Base-by-base conservation (phyloP, 2,113 vertebrate species). In the Psammodynastes pulverulentus region DNA sequence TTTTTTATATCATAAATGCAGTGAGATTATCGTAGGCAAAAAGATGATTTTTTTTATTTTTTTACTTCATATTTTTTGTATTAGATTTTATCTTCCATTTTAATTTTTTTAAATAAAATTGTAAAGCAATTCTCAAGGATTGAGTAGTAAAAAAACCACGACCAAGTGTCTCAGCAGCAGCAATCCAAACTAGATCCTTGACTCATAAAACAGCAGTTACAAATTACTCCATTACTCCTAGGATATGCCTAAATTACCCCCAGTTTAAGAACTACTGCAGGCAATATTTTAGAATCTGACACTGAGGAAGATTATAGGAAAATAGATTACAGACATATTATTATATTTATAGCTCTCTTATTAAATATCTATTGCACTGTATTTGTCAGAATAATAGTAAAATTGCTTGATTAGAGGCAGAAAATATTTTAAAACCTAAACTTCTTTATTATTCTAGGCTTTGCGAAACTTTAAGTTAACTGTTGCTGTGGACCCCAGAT, bases 401-500 rank as follows among this genome's bases (percentile, higher is more conserved):
- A 62, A 43, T 53, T 3, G 19, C 9, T 26, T 72, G 19, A 79
- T 29, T 23, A 54, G 45, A 62, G 2, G 5, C 4, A 86, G 19
- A 23, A 26, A 34, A 13, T 51, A 4, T 49, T 49, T n/a, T 7
- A 62, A 86, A 89, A 89, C 4, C 0, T 84, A 85, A 53, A 10
- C 93, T 45, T 87, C 29, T 79, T 79, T 24, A 6, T 92, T 51
- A 12, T 58, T 92, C 0, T 94, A 99, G 99, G 99, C 98, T 93
- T 97, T 99, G 96, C 97, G 99, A 96, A 99, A 99, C 97, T 99
- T 99, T 95, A 99, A 99, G 95, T 96, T 99, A 97, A 99, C 98
- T 52, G 98, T 99, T 96, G 98, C 98, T 95, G 99, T 99, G 95
- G 99, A 99, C 95, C 99, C 99, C 92, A 99, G 98, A 96, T 99